A percentile compares a stretch with the other conserved stretches of the same genome.
These are phyloP conservation scores for Alces alces DNA, from an alignment of 2,113 vertebrate genomes.

Conservation along the genomic window DNA sequence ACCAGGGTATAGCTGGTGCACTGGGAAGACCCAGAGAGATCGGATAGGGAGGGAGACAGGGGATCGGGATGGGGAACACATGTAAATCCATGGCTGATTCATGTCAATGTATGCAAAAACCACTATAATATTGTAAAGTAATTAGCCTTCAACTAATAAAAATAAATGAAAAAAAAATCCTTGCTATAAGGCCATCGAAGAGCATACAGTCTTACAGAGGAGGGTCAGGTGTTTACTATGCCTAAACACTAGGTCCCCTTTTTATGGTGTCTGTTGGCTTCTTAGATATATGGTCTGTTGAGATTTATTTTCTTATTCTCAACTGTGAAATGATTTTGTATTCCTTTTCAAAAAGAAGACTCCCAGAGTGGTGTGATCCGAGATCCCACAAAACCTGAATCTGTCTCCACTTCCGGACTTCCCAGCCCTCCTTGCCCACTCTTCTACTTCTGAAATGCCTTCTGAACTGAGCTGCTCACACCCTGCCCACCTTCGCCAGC, in stretches of 20 bases:
- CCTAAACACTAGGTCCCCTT: not conserved
- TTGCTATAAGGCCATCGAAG: not conserved
- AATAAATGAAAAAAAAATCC: too few relatives aligned
- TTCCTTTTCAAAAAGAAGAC: not conserved
- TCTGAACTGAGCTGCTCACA: not conserved
- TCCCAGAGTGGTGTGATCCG: rapidly evolving
- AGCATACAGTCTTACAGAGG: rapidly evolving
- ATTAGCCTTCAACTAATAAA: too few relatives aligned
- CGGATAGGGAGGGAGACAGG: too few relatives aligned
- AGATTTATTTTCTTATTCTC: not conserved
- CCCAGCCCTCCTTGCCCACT: rapidly evolving
- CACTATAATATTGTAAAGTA: too few relatives aligned
- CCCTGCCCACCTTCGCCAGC: not conserved
- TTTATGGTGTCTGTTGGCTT: not conserved
- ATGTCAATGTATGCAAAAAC: too few relatives aligned
- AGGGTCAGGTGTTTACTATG: not conserved
- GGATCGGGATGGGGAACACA: too few relatives aligned
- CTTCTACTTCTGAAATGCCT: not conserved
- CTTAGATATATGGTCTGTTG: not conserved
- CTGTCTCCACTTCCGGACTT: rapidly evolving
- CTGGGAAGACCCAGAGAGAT: too few relatives aligned
- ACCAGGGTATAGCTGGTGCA: not conserved
- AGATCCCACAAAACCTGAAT: not conserved
- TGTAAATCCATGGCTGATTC: too few relatives aligned
- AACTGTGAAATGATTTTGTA: not conserved